phyloP scores from a whole-genome alignment of 2,797 vertebrate genomes.

The Astyanax mexicanus region DNA sequence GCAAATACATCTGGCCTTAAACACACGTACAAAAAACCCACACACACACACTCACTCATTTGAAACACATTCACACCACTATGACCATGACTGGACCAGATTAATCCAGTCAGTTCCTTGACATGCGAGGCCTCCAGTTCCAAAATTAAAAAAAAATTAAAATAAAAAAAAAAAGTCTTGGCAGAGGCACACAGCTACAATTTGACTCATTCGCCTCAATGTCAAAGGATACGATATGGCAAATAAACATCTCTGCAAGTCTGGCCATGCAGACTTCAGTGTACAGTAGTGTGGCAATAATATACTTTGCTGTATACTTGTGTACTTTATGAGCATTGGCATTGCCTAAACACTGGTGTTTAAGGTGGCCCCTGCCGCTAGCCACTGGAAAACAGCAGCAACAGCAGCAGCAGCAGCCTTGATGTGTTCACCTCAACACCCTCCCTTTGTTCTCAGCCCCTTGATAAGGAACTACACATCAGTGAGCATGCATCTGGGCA shows the following conservation, averaged over 20 bases:
- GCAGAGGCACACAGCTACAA: conserved; percentile 67
- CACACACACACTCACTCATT: no score
- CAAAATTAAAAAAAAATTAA: no score
- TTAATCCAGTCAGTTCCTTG: conserved; percentile 19
- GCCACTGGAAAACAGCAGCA: conserved; percentile 21
- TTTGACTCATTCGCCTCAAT: conserved; percentile 68
- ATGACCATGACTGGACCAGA: conserved; percentile 38
- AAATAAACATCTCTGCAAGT: conserved; percentile 54
- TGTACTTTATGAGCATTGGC: conserved; percentile 33
- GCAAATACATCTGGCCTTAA: conserved; percentile 46
- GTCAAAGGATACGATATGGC: conserved; percentile 64
- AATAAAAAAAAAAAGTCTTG: conserved; percentile 55
- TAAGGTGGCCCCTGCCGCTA: conserved; percentile 23
- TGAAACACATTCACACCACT: conserved; percentile 1
- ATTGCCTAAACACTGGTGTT: conserved; percentile 32
- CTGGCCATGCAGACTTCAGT: conserved; percentile 32
- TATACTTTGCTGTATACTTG: conserved; percentile 13
- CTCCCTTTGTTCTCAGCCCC: conserved; percentile 10
- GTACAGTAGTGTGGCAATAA: conserved; percentile 55
- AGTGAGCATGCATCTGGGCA: conserved; percentile 49
- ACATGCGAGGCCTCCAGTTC: conserved; percentile 37
- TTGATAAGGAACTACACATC: conserved; percentile 35
- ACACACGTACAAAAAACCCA: conserved; percentile 32
- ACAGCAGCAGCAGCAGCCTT: no score
- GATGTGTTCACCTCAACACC: conserved; percentile 2